Evolutionary conservation across 2,797 vertebrate genomes (phyloP).

Genomic region (Ataeniobius toweri): DNA sequence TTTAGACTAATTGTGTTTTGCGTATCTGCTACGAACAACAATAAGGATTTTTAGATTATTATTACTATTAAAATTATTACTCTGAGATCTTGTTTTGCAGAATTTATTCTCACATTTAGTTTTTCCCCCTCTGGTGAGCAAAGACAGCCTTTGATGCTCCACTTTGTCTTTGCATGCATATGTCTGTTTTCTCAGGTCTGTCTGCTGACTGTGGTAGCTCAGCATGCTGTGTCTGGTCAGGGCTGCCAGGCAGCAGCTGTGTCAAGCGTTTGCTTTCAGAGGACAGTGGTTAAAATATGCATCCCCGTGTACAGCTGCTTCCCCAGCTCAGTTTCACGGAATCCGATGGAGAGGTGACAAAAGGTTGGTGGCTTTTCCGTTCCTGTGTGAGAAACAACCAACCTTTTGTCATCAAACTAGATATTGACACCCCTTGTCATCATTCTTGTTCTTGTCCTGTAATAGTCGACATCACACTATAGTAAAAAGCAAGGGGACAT

Average conservation of each 20-base stretch:
- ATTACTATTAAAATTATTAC: neutral
- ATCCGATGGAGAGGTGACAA: slow-evolving; percentile 87
- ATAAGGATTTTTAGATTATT: neutral
- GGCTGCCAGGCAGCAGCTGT: slow-evolving; percentile 83
- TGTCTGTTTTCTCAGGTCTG: slow-evolving; percentile 83
- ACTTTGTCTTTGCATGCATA: slow-evolving; percentile 45
- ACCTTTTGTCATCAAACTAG: slow-evolving; percentile 79
- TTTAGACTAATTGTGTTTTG: neutral
- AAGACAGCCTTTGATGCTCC: slow-evolving; percentile 28
- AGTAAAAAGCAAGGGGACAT: neutral
- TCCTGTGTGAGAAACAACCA: slow-evolving; percentile 80
- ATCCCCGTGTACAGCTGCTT: slow-evolving; percentile 72
- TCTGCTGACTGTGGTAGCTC: slow-evolving; percentile 78
- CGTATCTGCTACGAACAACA: neutral
- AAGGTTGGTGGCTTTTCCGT: slow-evolving; percentile 91
- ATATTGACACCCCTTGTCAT: slow-evolving; percentile 10
- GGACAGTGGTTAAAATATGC: slow-evolving; percentile 82
- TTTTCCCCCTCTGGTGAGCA: neutral
- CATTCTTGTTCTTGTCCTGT: neutral
- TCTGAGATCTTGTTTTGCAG: too few species aligned
- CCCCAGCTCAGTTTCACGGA: slow-evolving; percentile 78
- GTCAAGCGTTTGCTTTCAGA: slow-evolving; percentile 80
- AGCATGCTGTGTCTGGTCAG: slow-evolving; percentile 86
- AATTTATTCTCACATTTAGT: neutral
- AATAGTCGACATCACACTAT: neutral